Conservation (phyloP, 2,888 invertebrate species). For the Podotricha telesiphe region DNA sequence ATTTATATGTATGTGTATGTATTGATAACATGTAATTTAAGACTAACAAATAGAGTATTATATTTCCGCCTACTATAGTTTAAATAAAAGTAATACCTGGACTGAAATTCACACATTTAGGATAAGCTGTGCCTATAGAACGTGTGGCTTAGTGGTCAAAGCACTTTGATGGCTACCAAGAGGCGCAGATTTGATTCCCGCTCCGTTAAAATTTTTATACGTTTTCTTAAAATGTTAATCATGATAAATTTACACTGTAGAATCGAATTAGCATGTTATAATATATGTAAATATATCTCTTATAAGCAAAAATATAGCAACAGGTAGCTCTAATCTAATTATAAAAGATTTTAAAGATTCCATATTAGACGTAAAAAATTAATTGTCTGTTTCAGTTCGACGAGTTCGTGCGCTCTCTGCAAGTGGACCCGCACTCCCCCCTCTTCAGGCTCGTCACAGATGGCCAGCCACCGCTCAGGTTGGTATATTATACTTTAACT, state of each 20-base stretch:
- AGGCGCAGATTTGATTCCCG: no score
- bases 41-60: neutral
- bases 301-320: neutral
- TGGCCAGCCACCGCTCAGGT: slow-evolving; percentile 87
- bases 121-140: no score
- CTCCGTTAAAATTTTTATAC: no score
- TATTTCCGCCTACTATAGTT: neutral
- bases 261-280: no score
- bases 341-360: slow-evolving; percentile 1
- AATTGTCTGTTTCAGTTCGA: slow-evolving; percentile 86
- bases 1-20: no score
- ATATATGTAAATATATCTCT: no score
- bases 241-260: no score
- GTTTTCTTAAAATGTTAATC: no score
- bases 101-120: neutral
- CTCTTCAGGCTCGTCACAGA: slow-evolving; percentile 89
- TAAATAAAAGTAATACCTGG: neutral
- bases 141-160: no score
- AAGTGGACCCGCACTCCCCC: slow-evolving; percentile 86
- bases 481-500: slow-evolving; percentile 35
- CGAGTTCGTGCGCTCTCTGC: slow-evolving; percentile 88
- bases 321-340: neutral
- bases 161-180: no score
- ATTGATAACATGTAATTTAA: neutral
- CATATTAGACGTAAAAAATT: slow-evolving; percentile 11